A percentile compares a stretch with the other conserved stretches of the same genome.
phyloP scores from a whole-genome alignment of 2,797 vertebrate genomes.

The Pteropus rufus region DNA sequence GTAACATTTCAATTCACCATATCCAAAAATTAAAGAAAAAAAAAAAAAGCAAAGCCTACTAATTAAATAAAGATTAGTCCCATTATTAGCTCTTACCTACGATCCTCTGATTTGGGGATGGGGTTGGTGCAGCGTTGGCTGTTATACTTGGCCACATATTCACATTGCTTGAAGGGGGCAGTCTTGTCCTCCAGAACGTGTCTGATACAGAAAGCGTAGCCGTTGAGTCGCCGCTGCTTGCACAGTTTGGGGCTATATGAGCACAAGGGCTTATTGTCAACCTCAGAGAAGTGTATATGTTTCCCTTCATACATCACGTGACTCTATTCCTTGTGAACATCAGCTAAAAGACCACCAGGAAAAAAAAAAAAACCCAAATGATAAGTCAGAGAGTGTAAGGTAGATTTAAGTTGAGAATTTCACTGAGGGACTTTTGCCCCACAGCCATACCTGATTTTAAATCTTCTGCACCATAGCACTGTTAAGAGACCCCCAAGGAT shows the following conservation, averaged over 20 bases:
- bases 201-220: slow-evolving; percentile 99
- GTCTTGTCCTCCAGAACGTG: slow-evolving; percentile 99
- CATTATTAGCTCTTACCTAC: slow-evolving; percentile 87
- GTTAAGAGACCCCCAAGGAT: slow-evolving; percentile 81
- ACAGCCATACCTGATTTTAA: slow-evolving; percentile 86
- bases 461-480: slow-evolving; percentile 86
- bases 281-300: slow-evolving; percentile 99
- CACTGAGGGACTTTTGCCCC: slow-evolving; percentile 38
- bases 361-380: slow-evolving; percentile 72
- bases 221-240: slow-evolving; percentile 99
- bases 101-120: slow-evolving; percentile 99
- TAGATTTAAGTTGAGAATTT: slow-evolving; percentile 55
- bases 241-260: slow-evolving; percentile 99
- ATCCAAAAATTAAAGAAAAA: neutral
- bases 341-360: slow-evolving; percentile 90
- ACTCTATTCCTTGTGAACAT: slow-evolving; percentile 99
- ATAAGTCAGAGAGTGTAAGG: slow-evolving; percentile 56
- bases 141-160: slow-evolving; percentile 99
- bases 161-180: slow-evolving; percentile 99
- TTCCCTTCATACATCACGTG: slow-evolving; percentile 99
- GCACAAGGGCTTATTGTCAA: slow-evolving; percentile 99
- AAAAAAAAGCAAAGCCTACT: neutral
- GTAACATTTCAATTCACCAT: neutral
- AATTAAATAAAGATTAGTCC: neutral
- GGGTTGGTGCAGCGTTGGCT: slow-evolving; percentile 99